A percentile compares a stretch with the other conserved stretches of the same genome.
Conservation (phyloP, 2,113 vertebrate species). For the Macquaria ambigua region DNA sequence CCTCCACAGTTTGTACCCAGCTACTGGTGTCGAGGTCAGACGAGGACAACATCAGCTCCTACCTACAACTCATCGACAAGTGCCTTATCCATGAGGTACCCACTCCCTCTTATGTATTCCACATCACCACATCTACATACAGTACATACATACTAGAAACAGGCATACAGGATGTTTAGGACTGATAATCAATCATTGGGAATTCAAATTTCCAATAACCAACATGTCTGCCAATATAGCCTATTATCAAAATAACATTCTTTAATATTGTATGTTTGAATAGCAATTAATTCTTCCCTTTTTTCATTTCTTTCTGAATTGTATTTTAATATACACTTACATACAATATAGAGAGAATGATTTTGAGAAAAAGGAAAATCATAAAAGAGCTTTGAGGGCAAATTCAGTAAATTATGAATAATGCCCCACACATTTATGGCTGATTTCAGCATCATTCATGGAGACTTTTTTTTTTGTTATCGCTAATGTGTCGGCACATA, state of each 20-base stretch:
- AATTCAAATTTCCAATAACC: neutral
- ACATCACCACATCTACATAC: neutral
- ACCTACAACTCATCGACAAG: slow-evolving; percentile 98
- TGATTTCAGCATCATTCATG: no score
- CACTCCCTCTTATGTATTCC: slow-evolving; percentile 18
- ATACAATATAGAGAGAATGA: neutral
- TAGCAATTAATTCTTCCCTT: no score
- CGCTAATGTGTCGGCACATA: no score
- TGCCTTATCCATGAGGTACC: slow-evolving; percentile 97
- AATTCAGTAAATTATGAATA: neutral
- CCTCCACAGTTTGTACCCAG: slow-evolving; percentile 93
- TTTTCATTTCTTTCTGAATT: neutral
- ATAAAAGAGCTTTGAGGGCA: neutral
- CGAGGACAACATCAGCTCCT: slow-evolving; percentile 98
- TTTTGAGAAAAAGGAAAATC: neutral
- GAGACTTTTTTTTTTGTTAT: no score
- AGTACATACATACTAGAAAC: neutral
- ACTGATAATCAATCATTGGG: no score
- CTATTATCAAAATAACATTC: neutral
- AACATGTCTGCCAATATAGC: neutral
- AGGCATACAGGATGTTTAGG: neutral
- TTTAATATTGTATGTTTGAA: neutral
- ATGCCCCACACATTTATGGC: neutral
- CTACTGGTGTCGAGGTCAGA: slow-evolving; percentile 97
- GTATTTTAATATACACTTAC: neutral